Conservation (phyloP, 2,888 invertebrate species). For the Yponomeuta plumbellus region DNA sequence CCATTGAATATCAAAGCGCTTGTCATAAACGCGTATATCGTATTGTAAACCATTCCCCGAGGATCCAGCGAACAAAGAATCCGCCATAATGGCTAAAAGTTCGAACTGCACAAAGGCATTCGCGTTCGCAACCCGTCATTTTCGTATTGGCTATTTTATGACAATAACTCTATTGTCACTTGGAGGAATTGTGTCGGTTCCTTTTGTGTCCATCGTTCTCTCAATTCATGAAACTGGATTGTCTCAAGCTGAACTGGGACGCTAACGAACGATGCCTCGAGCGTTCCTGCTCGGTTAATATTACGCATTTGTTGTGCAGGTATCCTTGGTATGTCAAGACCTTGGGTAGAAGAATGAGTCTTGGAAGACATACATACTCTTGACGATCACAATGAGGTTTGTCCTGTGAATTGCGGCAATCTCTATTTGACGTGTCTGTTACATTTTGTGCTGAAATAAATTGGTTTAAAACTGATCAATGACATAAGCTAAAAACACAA, state of each 20-base stretch:
- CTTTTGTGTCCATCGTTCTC: conserved; percentile 50
- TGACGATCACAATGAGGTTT: neutral
- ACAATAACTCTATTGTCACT: conserved; percentile 66
- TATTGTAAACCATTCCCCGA: conserved; percentile 66
- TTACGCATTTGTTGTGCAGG: neutral
- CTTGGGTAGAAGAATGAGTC: neutral
- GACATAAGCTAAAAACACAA: no score
- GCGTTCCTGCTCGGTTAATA: conserved; percentile 22
- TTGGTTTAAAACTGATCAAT: no score
- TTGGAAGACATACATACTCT: neutral
- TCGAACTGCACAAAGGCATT: conserved; percentile 56
- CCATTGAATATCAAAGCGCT: conserved; percentile 72
- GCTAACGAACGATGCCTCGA: conserved; percentile 56
- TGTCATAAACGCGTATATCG: conserved; percentile 65
- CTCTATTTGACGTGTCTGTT: neutral
- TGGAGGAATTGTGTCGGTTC: conserved; percentile 48
- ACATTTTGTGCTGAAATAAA: neutral
- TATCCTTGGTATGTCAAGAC: neutral
- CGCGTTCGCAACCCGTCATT: conserved; percentile 71
- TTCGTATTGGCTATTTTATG: conserved; percentile 74
- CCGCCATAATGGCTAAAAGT: conserved; percentile 62
- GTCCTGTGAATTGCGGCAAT: neutral
- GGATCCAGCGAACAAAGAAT: conserved; percentile 65
- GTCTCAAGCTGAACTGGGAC: conserved; percentile 49
- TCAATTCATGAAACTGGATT: conserved; percentile 70